These are phyloP conservation scores for Nycteola revayana DNA, from an alignment of 2,888 invertebrate genomes.

Conservation along the genomic window DNA sequence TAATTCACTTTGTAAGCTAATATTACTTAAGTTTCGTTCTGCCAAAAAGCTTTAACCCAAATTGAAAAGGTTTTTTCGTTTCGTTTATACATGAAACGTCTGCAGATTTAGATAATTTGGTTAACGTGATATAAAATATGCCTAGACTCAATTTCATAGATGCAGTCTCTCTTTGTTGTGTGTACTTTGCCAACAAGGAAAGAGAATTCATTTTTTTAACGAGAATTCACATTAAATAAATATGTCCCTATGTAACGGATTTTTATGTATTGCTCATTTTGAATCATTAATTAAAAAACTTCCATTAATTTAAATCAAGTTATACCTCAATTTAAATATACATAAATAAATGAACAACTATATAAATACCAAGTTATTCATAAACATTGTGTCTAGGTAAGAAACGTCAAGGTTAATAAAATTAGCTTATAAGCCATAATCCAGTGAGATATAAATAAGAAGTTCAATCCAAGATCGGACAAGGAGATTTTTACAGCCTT, in stretches of 20 bases:
- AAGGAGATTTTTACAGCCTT: conserved; percentile 85
- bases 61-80: conserved; percentile 17
- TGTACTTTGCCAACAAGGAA: no score
- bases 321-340: no score
- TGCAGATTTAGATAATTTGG: conserved; percentile 15
- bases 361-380: conserved; percentile 14
- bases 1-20: conserved; percentile 23
- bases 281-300: no score
- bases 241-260: no score
- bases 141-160: no score
- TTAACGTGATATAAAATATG: conserved; percentile 13
- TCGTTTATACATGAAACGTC: conserved; percentile 19
- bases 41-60: conserved; percentile 15
- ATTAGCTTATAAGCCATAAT: conserved; percentile 88
- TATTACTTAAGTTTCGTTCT: conserved; percentile 13
- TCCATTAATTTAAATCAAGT: no score
- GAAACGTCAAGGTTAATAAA: conserved; percentile 31
- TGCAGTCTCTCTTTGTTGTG: background rate
- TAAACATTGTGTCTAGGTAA: conserved; percentile 11
- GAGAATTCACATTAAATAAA: no score
- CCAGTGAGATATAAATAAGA: conserved; percentile 94
- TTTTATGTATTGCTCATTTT: no score
- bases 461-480: conserved; percentile 85
- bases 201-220: no score
- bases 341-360: no score